Base-by-base conservation (phyloP, 1,140 invertebrate species). In the Drosophila nigrodunni region DNA sequence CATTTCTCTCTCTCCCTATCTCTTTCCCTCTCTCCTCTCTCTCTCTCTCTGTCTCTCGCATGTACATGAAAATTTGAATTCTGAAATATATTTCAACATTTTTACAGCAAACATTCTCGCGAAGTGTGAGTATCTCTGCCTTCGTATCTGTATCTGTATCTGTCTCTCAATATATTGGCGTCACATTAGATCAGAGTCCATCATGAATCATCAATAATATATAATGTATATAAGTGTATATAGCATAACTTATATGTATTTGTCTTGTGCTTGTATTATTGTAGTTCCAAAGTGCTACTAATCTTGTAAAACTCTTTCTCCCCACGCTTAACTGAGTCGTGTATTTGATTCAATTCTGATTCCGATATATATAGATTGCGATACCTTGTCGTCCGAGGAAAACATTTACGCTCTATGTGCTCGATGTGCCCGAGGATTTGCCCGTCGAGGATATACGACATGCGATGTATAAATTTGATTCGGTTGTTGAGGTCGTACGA, bases 371-470 rank as follows among this genome's bases (percentile, higher is more conserved):
- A 21, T 73, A 97, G 95, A 95, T 97, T 52, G 95, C 96, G 18
- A 96, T 97, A 73, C 96, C 96, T 6, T 97, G 96, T 80, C 94
- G 96, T 80, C 96, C 96, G 1, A 96, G 96, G 72, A 96, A 96
- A 93, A 97, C 96, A 6, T 97, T 97, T 79, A 96, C 96, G 0
- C 94, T 97, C 49, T 95, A 96, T 81, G 96, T 97, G 43, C 94
- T 96, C 67, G 96, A 97, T 82, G 95, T 97, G 39, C 96, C 96
- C 0, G 95, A 96, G 80, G 96, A 97, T 83, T 92, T 97, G 49
- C 96, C 96, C 0, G 96, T 97, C 80, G 96, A 97, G 78, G 96
- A 97, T 82, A 95, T 97, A 41, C 94, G 96, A 30, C 96, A 96
- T 82, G 95, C 96, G 59, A 93, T 97, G 54, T 97, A 96, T 93